A percentile compares a stretch with the other conserved stretches of the same genome.
Evolutionary conservation across 2,797 vertebrate species (phyloP).

Genomic region (Cheirogaleus major): DNA sequence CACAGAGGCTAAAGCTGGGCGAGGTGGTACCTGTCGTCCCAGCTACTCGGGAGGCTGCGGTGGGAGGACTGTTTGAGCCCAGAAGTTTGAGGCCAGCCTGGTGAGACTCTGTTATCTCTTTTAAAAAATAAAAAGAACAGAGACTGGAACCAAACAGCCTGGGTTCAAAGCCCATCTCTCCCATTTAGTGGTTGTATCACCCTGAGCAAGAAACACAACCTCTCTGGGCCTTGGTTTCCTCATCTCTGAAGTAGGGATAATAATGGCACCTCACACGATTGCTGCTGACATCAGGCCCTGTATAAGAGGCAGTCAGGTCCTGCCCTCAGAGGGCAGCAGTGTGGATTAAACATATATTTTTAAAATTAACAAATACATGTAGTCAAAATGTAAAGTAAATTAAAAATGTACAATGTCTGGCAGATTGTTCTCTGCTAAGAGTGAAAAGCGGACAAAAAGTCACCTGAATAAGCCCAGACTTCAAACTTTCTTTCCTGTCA

Average conservation of each 20-base stretch:
- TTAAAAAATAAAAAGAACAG: too few species aligned
- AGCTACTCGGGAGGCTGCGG: not conserved
- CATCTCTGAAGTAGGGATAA: not conserved
- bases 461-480: not conserved
- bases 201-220: not conserved
- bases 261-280: not conserved
- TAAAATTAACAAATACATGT: not conserved
- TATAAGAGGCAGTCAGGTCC: not conserved
- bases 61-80: not conserved
- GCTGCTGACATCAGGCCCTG: not conserved
- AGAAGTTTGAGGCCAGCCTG: not conserved
- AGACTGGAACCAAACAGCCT: not conserved
- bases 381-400: conserved; percentile 3
- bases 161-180: not conserved
- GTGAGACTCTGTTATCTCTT: not conserved
- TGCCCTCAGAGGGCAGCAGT: not conserved
- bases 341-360: not conserved
- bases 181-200: not conserved
- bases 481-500: not conserved
- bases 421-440: not conserved
- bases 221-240: not conserved
- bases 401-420: not conserved
- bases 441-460: not conserved
- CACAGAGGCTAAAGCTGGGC: not conserved
- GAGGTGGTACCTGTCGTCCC: not conserved